Conservation (phyloP, 2,888 invertebrate species). For the Palloptera scutellata region DNA sequence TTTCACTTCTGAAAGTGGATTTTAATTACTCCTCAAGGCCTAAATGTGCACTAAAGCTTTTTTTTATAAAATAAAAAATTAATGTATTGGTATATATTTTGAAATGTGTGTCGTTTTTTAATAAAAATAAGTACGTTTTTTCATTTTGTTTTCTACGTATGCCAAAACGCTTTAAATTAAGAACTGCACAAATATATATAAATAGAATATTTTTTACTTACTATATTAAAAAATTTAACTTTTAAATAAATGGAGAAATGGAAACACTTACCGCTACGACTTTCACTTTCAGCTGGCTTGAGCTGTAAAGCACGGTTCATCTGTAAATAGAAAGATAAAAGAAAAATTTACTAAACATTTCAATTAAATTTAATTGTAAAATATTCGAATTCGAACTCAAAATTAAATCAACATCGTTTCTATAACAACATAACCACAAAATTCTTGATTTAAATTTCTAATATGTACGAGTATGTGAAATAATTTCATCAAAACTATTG, state of each 20-base stretch:
- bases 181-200: too few species aligned
- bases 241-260: slow-evolving; percentile 27
- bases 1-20: too few species aligned
- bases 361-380: slow-evolving; percentile 1
- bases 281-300: slow-evolving; percentile 99
- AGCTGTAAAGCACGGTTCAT: slow-evolving; percentile 99
- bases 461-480: too few species aligned
- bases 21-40: too few species aligned
- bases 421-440: neutral
- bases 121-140: neutral
- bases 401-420: too few species aligned
- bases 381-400: neutral
- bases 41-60: too few species aligned
- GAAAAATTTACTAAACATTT: neutral
- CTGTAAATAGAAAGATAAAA: slow-evolving; percentile 72
- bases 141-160: too few species aligned
- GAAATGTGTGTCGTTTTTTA: slow-evolving; percentile 36
- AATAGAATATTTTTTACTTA: too few species aligned
- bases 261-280: slow-evolving; percentile 87
- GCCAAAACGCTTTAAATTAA: too few species aligned
- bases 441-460: neutral
- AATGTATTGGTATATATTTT: slow-evolving; percentile 34
- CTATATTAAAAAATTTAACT: neutral
- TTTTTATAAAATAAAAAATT: neutral
- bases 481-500: too few species aligned